These are phyloP conservation scores for Mus minutoides DNA, from an alignment of 2,797 vertebrate species.

Conservation along the genomic window DNA sequence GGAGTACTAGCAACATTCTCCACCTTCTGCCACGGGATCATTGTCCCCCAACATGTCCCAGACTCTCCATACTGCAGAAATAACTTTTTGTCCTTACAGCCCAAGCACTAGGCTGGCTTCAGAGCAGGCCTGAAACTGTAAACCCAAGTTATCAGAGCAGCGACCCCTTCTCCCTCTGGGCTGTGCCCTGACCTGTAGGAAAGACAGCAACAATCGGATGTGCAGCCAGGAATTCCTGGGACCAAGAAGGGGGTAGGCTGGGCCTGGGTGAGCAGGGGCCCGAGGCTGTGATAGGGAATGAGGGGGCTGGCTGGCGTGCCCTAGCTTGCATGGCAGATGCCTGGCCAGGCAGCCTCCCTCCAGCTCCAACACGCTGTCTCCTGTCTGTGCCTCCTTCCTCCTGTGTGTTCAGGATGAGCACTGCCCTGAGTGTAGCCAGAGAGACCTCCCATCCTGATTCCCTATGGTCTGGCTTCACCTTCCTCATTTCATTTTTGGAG, in stretches of 20 bases:
- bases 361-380: constrained; percentile 78
- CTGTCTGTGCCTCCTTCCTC: constrained; percentile 80
- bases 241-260: not conserved
- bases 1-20: not conserved
- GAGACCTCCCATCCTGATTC: constrained; percentile 57
- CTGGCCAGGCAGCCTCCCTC: constrained; percentile 79
- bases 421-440: not conserved
- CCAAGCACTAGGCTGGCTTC: not conserved
- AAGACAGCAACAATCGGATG: not conserved
- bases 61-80: not conserved
- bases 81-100: not conserved
- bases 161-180: not conserved
- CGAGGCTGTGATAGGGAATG: constrained; percentile 75
- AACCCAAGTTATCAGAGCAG: not conserved
- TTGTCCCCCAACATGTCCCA: not conserved
- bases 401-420: constrained; percentile 29
- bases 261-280: constrained; percentile 54
- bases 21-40: not conserved
- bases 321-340: constrained; percentile 77
- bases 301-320: constrained; percentile 82
- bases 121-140: not conserved
- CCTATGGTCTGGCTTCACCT: not conserved
- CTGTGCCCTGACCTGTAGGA: not conserved
- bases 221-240: constrained; percentile 45
- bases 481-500: not conserved